Conservation (phyloP, 1,140 invertebrate genomes). For the Trichoplusia ni region DNA sequence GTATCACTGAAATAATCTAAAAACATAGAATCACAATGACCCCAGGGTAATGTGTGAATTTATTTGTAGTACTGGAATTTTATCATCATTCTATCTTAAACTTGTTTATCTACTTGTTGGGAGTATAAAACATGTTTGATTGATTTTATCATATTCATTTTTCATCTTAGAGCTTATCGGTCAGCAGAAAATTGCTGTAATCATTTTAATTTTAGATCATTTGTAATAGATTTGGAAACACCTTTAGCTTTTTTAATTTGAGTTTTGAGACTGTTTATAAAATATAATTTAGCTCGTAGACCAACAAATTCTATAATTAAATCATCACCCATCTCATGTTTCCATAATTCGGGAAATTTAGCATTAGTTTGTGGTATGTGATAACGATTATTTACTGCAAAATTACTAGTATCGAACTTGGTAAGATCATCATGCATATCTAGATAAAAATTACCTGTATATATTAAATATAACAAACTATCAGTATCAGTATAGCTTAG, state of each 20-base stretch:
- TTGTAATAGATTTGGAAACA: neutral
- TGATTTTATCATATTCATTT: conserved; percentile 20
- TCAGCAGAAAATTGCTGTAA: neutral
- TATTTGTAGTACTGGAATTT: neutral
- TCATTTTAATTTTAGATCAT: neutral
- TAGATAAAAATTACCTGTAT: neutral
- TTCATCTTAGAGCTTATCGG: neutral
- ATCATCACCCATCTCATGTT: neutral
- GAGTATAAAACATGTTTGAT: conserved; percentile 5
- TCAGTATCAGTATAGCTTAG: neutral
- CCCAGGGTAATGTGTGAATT: conserved; percentile 5
- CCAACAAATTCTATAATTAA: neutral
- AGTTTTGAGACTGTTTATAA: neutral
- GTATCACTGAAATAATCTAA: too few relatives aligned
- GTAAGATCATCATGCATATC: neutral
- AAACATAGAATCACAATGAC: neutral
- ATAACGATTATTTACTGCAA: neutral
- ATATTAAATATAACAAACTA: neutral
- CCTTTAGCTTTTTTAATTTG: neutral
- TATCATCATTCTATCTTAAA: neutral
- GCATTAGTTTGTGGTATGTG: neutral
- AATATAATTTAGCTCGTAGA: neutral
- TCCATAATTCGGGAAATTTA: neutral
- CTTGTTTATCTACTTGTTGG: neutral
- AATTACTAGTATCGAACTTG: neutral